phyloP scores from a whole-genome alignment of 2,113 vertebrate genomes.

The Struthidea cinerea region DNA sequence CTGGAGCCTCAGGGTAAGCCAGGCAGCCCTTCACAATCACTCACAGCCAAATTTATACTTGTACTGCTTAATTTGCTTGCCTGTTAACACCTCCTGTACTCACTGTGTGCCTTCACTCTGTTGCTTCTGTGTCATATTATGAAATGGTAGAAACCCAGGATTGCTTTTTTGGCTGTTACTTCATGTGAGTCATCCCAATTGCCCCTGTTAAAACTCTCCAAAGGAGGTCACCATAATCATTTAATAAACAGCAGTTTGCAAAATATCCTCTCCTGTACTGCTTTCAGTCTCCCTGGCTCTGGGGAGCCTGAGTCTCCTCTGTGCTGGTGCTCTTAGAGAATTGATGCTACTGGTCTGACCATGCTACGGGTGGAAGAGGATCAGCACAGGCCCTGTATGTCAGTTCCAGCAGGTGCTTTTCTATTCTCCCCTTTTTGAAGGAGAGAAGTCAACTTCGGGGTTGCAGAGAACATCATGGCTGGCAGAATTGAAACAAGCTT shows the following conservation, averaged over 20 bases:
- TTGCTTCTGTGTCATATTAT: not conserved
- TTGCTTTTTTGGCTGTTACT: not conserved
- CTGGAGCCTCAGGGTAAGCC: not conserved
- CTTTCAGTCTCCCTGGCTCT: not conserved
- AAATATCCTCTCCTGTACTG: not conserved
- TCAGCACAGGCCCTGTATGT: not conserved
- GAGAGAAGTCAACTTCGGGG: not conserved
- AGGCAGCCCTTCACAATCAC: not conserved
- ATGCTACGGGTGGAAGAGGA: not conserved
- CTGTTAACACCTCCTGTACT: not conserved
- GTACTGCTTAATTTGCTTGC: not conserved
- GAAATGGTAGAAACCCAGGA: not conserved
- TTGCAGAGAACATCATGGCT: not conserved
- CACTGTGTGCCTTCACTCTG: not conserved
- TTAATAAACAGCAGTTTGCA: not conserved
- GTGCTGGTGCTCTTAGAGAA: not conserved
- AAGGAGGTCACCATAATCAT: not conserved
- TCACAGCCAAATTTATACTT: not conserved
- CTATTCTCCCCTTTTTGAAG: not conserved
- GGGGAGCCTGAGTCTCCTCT: not conserved
- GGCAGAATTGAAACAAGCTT: not conserved
- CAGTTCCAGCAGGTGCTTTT: not conserved
- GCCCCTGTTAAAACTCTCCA: not conserved
- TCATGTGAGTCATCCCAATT: not conserved
- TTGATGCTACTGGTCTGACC: not conserved